Percentiles rank a stretch among this genome's conserved stretches.
Conservation (phyloP, 2,888 invertebrate species). For the Druceiella hillmani region DNA sequence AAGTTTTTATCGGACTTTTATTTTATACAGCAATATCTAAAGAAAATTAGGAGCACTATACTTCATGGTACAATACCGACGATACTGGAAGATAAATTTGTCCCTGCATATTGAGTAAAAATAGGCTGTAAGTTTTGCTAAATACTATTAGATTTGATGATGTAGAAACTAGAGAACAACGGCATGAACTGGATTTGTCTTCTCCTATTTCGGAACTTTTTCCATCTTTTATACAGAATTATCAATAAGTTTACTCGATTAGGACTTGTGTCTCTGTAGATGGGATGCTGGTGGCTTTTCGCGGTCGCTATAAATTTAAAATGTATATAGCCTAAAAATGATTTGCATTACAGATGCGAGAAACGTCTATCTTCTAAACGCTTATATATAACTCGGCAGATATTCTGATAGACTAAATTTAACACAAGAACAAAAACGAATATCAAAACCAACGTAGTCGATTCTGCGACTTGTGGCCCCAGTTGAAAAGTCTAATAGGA, state of each 20-base stretch:
- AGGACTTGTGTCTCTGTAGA: no score
- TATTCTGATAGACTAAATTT: conserved; percentile 18
- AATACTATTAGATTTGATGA: conserved; percentile 7
- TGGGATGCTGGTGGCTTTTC: no score
- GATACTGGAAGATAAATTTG: conserved; percentile 5
- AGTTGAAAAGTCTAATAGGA: conserved; percentile 15
- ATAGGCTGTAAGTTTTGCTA: conserved; percentile 2
- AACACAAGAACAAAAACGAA: conserved; percentile 11
- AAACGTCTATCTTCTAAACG: conserved; percentile 17
- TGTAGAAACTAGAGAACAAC: background rate
- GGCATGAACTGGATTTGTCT: background rate
- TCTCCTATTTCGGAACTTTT: conserved; percentile 4
- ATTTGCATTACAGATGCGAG: conserved; percentile 18
- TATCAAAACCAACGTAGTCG: conserved; percentile 16
- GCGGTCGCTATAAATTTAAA: no score
- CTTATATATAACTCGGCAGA: conserved; percentile 18
- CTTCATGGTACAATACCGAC: no score
- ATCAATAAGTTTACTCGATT: conserved; percentile 3
- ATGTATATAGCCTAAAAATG: no score
- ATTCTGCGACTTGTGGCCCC: conserved; percentile 15
- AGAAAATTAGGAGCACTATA: no score
- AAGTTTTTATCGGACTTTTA: no score
- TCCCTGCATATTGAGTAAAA: background rate
- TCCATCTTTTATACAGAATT: conserved; percentile 1
- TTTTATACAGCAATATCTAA: no score